phyloP scores from a whole-genome alignment of 2,113 vertebrate genomes.

The Brachypodius melanocephalos region DNA sequence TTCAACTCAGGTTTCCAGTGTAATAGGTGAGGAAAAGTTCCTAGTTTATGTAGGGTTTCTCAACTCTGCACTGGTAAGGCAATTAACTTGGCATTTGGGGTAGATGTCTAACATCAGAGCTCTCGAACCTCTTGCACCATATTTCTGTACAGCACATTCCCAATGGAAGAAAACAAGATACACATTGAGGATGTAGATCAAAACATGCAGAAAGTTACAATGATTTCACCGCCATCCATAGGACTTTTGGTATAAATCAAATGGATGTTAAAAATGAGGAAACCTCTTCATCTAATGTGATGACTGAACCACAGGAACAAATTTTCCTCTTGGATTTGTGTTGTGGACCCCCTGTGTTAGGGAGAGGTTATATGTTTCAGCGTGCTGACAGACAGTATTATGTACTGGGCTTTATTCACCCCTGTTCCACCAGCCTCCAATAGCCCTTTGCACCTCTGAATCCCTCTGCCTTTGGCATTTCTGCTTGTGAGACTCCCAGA shows the following conservation, averaged over 20 bases:
- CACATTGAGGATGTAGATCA: background rate
- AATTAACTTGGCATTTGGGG: background rate
- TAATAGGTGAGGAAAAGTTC: background rate
- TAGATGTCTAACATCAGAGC: background rate
- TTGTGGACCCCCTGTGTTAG: constrained; percentile 16
- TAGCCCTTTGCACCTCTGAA: background rate
- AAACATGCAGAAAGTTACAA: background rate
- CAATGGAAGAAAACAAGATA: background rate
- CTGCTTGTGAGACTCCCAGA: constrained; percentile 15
- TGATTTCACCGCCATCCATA: background rate
- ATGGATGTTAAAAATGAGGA: background rate
- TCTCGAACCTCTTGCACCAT: background rate
- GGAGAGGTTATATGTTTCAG: constrained; percentile 4
- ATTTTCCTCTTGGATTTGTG: background rate
- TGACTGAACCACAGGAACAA: constrained; percentile 27
- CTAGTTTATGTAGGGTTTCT: background rate
- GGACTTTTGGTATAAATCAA: constrained; percentile 19
- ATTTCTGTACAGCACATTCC: background rate
- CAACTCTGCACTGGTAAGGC: background rate
- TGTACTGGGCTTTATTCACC: background rate
- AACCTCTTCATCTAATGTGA: background rate
- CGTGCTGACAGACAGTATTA: constrained; percentile 19
- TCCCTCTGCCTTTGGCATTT: constrained; percentile 36
- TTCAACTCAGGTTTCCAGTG: background rate
- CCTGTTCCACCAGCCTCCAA: background rate